phyloP scores from a whole-genome alignment of 2,888 invertebrate species.

The Timema cristinae region DNA sequence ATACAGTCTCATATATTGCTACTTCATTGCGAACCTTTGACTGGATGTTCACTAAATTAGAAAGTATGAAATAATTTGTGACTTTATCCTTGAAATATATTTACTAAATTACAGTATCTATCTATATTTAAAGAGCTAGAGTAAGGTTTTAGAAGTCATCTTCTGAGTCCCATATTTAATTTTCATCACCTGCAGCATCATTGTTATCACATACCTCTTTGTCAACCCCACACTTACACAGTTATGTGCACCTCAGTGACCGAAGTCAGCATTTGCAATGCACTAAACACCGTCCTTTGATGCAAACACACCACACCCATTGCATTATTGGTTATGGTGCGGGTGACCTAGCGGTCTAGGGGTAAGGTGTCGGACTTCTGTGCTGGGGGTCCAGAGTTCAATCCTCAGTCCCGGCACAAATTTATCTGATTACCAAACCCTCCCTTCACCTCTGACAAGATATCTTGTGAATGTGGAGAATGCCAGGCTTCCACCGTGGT shows the following conservation, averaged over 20 bases:
- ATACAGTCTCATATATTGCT: not conserved
- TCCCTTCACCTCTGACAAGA: too few relatives aligned
- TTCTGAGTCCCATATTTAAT: not conserved
- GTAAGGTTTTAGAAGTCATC: not conserved
- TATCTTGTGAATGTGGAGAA: too few relatives aligned
- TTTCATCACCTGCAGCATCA: not conserved
- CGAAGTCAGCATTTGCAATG: not conserved
- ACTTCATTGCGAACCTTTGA: not conserved
- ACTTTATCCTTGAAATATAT: not conserved
- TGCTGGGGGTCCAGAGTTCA: too few relatives aligned
- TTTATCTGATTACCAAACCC: too few relatives aligned
- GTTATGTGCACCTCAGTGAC: not conserved
- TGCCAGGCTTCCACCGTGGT: too few relatives aligned
- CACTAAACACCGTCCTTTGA: not conserved
- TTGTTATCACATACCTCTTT: conserved; percentile 3
- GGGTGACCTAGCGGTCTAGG: too few relatives aligned
- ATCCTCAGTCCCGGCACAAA: too few relatives aligned
- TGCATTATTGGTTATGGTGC: not conserved
- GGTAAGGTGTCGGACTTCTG: too few relatives aligned
- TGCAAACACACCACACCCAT: not conserved
- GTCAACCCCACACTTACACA: conserved; percentile 3
- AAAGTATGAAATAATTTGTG: not conserved
- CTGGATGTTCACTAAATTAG: not conserved
- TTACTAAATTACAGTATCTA: not conserved
- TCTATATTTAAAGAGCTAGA: not conserved